Percentiles rank a stretch among this genome's conserved stretches.
These are phyloP conservation scores for Macrocentrus cingulum DNA, from an alignment of 1,140 invertebrate genomes.

Conservation along the genomic window DNA sequence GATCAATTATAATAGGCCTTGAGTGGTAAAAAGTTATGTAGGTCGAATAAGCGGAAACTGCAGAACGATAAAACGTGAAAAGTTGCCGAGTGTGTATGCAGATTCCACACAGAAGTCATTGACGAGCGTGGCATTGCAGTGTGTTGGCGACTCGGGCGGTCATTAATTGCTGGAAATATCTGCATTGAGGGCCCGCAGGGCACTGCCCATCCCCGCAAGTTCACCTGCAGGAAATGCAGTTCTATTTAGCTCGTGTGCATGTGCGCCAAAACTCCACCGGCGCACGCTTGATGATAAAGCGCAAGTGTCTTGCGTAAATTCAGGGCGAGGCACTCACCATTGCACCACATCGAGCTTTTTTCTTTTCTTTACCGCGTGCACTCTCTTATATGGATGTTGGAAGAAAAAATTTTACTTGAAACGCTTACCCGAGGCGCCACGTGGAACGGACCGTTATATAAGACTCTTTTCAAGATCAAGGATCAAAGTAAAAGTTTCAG, in stretches of 20 bases:
- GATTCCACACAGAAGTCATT: background rate
- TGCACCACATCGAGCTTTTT: too few species aligned
- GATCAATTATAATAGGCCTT: too few species aligned
- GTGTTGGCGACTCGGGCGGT: constrained; percentile 12
- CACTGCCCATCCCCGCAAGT: background rate
- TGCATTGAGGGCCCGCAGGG: background rate
- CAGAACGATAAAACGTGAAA: constrained; percentile 23
- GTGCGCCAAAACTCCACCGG: too few species aligned
- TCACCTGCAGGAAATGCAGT: too few species aligned
- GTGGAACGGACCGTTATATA: constrained; percentile 54
- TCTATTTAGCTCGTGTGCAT: too few species aligned
- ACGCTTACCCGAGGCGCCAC: constrained; percentile 53
- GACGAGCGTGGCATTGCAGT: background rate
- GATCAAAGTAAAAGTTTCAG: too few species aligned
- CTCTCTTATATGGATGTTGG: background rate
- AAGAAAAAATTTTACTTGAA: constrained; percentile 26
- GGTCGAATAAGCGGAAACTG: constrained; percentile 27
- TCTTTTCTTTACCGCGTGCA: constrained; percentile 5
- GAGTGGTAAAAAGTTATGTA: too few species aligned
- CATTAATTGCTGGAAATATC: constrained; percentile 33
- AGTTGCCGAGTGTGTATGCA: constrained; percentile 6
- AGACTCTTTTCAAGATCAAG: constrained; percentile 21
- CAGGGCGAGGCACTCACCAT: too few species aligned
- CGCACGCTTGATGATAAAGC: too few species aligned
- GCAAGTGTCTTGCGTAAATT: too few species aligned